phyloP scores from a whole-genome alignment of 1,140 invertebrate species.

The Carposina sasakii region DNA sequence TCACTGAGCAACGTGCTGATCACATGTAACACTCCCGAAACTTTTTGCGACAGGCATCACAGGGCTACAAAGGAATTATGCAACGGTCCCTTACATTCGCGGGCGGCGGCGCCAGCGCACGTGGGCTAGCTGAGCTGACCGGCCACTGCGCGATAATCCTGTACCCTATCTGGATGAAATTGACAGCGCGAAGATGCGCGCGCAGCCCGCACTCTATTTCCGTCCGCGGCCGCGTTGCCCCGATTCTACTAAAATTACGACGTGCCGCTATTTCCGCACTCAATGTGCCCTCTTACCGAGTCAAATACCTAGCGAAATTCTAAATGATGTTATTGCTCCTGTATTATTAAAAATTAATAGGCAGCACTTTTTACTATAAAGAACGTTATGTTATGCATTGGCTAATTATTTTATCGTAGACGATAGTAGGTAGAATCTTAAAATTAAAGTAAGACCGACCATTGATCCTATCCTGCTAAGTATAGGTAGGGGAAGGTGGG shows the following conservation, averaged over 20 bases:
- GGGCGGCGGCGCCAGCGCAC: slow-evolving; percentile 11
- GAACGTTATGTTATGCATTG: too few species aligned
- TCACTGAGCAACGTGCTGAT: too few species aligned
- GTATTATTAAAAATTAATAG: too few species aligned
- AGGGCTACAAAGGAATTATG: slow-evolving; percentile 35
- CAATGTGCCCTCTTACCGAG: slow-evolving; percentile 41
- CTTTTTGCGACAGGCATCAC: too few species aligned
- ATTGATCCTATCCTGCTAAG: too few species aligned
- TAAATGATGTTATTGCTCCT: too few species aligned
- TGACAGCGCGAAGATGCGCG: slow-evolving; percentile 62
- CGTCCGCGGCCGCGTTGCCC: slow-evolving; percentile 66
- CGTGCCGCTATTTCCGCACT: slow-evolving; percentile 67
- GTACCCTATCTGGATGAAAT: slow-evolving; percentile 67
- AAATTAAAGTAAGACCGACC: too few species aligned
- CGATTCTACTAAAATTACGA: slow-evolving; percentile 71
- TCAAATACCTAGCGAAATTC: slow-evolving; percentile 44
- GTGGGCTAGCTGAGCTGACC: slow-evolving; percentile 15
- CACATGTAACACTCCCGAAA: too few species aligned
- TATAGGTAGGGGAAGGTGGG: too few species aligned
- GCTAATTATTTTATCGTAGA: too few species aligned
- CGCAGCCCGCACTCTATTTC: slow-evolving; percentile 61
- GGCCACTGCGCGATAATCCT: slow-evolving; percentile 44
- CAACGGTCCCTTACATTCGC: slow-evolving; percentile 22
- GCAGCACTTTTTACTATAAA: too few species aligned
- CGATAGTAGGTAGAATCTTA: too few species aligned